phyloP scores from a whole-genome alignment of 2,888 invertebrate species.

The Caenorhabditis sinica region DNA sequence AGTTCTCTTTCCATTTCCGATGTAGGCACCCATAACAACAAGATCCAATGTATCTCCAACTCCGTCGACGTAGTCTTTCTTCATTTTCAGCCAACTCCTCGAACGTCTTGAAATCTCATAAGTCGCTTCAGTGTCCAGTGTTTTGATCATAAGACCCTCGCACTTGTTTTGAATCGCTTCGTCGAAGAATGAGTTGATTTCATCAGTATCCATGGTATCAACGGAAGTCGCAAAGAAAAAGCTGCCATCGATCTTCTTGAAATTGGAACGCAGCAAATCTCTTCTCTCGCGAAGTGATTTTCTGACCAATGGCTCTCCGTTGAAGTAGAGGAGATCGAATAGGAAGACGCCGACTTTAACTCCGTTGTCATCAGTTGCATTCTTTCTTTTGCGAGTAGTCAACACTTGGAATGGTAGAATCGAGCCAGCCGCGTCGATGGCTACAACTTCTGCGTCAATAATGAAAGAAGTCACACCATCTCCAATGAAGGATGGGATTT shows the following conservation, averaged over 20 bases:
- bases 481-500: constrained; percentile 71
- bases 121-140: constrained; percentile 91
- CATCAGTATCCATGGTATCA: constrained; percentile 92
- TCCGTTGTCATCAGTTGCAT: constrained; percentile 89
- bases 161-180: constrained; percentile 96
- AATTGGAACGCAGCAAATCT: constrained; percentile 77
- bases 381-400: constrained; percentile 96
- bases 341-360: constrained; percentile 96
- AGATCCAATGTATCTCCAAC: constrained; percentile 97
- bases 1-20: constrained; percentile 92
- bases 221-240: constrained; percentile 92
- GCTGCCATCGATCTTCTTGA: constrained; percentile 87
- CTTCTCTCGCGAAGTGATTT: constrained; percentile 90
- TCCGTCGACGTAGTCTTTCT: constrained; percentile 93
- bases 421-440: constrained; percentile 93
- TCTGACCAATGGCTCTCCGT: constrained; percentile 91
- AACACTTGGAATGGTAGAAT: constrained; percentile 97
- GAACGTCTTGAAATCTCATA: constrained; percentile 98
- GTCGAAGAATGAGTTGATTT: constrained; percentile 94
- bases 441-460: constrained; percentile 96
- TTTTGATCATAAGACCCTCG: constrained; percentile 99
- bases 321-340: constrained; percentile 95
- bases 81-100: constrained; percentile 92
- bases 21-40: constrained; percentile 93
- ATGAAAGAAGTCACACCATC: constrained; percentile 88